These are phyloP conservation scores for Calosoma granatense DNA, from an alignment of 1,140 invertebrate genomes.

Conservation along the genomic window DNA sequence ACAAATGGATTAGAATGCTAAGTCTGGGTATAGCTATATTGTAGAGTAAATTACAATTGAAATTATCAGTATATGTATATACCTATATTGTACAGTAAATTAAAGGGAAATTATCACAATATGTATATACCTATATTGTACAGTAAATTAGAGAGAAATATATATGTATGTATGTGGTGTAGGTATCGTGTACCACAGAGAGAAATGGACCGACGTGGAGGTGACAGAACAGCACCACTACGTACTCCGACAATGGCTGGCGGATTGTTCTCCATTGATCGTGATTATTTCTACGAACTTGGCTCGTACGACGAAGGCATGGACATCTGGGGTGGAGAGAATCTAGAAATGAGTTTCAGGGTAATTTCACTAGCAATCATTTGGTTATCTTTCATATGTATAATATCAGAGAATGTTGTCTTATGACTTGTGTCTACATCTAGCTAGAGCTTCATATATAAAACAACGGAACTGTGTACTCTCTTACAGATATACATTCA, in stretches of 20 bases:
- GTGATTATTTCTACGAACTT: constrained; percentile 93
- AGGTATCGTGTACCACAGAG: constrained; percentile 94
- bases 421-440: background rate
- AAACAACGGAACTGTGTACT: too few species aligned
- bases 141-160: too few species aligned
- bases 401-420: constrained; percentile 5
- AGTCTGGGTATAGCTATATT: too few species aligned
- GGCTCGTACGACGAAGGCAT: constrained; percentile 97
- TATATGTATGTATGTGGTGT: too few species aligned
- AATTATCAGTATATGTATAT: too few species aligned
- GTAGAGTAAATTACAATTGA: too few species aligned
- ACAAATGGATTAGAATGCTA: too few species aligned
- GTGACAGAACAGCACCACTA: constrained; percentile 82
- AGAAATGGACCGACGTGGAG: constrained; percentile 82
- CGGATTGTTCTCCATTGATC: constrained; percentile 92
- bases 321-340: constrained; percentile 99
- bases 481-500: too few species aligned
- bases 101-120: too few species aligned
- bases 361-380: constrained; percentile 53
- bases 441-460: too few species aligned
- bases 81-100: too few species aligned
- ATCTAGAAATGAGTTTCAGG: constrained; percentile 98
- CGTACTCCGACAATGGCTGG: constrained; percentile 99
- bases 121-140: too few species aligned
- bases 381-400: constrained; percentile 11